Evolutionary conservation across 1,140 invertebrate species (phyloP).

Genomic region (Saccostrea cuccullata): DNA sequence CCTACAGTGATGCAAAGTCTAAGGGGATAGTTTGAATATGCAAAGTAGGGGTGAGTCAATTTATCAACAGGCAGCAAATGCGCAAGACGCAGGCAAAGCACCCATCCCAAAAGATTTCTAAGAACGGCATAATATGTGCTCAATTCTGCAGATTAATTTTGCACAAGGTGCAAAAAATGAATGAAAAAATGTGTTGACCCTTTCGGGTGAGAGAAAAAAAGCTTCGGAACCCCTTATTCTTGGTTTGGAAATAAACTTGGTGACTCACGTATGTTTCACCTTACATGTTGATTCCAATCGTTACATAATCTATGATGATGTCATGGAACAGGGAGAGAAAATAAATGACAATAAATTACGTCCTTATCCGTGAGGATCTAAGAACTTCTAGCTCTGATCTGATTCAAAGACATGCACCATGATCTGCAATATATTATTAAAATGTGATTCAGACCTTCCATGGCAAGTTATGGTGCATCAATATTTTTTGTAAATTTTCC

Average conservation of each 20-base stretch:
- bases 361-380: background rate
- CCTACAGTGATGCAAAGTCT: slow-evolving; percentile 2
- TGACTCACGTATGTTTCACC: background rate
- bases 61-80: background rate
- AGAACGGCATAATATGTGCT: background rate
- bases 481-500: background rate
- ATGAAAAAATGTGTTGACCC: background rate
- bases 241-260: background rate
- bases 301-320: background rate
- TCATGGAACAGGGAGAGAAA: background rate
- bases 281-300: background rate
- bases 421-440: background rate
- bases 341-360: background rate
- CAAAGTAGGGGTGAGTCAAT: background rate
- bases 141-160: background rate
- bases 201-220: background rate
- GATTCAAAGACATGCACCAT: background rate
- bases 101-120: background rate
- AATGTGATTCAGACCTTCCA: background rate
- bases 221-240: background rate
- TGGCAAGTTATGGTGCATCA: background rate
- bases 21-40: background rate
- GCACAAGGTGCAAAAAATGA: background rate
- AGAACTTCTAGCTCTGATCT: background rate
- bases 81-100: background rate